These are phyloP conservation scores for Agrochola circellaris DNA, from an alignment of 2,888 invertebrate genomes.

Conservation along the genomic window DNA sequence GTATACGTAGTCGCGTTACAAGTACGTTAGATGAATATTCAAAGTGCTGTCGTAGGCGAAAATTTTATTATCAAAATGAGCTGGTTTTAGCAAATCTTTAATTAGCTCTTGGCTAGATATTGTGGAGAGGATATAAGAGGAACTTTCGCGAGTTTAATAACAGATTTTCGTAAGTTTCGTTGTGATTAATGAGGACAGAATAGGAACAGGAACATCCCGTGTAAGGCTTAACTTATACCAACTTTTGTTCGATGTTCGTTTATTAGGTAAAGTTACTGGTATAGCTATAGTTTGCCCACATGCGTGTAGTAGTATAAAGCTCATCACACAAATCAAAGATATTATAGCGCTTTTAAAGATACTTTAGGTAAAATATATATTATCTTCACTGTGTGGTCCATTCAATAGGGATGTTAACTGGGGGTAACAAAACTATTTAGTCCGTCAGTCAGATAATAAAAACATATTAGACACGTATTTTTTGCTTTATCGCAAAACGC, in stretches of 20 bases:
- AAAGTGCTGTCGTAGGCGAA: constrained; percentile 25
- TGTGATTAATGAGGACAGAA: neutral
- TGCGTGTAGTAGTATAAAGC: neutral
- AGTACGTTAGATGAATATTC: constrained; percentile 43
- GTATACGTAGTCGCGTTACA: constrained; percentile 34
- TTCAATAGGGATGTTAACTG: no score
- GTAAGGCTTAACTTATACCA: neutral
- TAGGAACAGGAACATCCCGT: neutral
- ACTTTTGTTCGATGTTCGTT: neutral
- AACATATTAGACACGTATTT: no score
- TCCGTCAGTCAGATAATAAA: no score
- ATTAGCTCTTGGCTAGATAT: constrained; percentile 3
- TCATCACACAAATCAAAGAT: no score
- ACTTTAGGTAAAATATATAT: no score
- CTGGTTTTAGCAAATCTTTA: constrained; percentile 10
- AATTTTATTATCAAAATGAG: constrained; percentile 11
- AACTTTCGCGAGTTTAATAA: constrained; percentile 4
- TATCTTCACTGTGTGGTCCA: no score
- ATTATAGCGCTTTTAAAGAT: no score
- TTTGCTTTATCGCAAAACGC: no score
- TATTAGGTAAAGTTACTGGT: neutral
- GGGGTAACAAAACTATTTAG: no score
- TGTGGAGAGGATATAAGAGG: neutral
- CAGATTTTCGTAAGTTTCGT: neutral
- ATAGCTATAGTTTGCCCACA: neutral